Percentiles rank a stretch among this genome's conserved stretches.
Conservation (phyloP, 2,888 invertebrate species). For the Clunio marinus region DNA sequence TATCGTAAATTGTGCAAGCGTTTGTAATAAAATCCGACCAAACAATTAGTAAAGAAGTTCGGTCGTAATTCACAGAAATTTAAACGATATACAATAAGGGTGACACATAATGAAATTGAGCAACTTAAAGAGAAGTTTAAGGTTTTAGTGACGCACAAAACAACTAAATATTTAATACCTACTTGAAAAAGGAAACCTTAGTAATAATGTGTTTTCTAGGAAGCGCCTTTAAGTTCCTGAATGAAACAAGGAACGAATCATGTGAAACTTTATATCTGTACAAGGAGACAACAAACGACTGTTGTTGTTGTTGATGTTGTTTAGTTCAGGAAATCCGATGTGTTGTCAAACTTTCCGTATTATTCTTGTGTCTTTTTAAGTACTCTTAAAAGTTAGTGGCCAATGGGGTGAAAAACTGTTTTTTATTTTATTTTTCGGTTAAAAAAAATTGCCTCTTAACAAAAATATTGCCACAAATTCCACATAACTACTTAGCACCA, state of each 20-base stretch:
- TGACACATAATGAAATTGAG: constrained; percentile 17
- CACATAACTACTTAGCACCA: constrained; percentile 36
- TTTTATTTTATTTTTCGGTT: not conserved
- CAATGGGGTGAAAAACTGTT: not conserved
- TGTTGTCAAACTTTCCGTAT: not conserved
- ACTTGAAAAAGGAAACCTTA: not conserved
- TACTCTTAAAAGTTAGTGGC: not conserved
- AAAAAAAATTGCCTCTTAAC: not conserved
- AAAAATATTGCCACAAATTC: constrained; percentile 23
- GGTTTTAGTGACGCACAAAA: not conserved
- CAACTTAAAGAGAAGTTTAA: not conserved
- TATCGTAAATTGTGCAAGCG: too few species aligned
- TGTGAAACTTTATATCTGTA: not conserved
- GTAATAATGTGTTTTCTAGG: constrained; percentile 17
- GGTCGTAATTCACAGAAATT: not conserved
- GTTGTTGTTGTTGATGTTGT: not conserved
- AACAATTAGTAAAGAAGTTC: not conserved
- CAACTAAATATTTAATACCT: too few species aligned
- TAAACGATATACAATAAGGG: not conserved
- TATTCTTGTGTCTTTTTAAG: constrained; percentile 5
- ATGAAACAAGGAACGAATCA: not conserved
- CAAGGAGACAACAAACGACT: not conserved
- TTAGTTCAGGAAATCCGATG: constrained; percentile 2
- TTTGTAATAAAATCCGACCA: not conserved
- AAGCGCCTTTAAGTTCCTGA: not conserved